Conservation (phyloP, 2,888 invertebrate species). For the Siphlonurus alternatus region DNA sequence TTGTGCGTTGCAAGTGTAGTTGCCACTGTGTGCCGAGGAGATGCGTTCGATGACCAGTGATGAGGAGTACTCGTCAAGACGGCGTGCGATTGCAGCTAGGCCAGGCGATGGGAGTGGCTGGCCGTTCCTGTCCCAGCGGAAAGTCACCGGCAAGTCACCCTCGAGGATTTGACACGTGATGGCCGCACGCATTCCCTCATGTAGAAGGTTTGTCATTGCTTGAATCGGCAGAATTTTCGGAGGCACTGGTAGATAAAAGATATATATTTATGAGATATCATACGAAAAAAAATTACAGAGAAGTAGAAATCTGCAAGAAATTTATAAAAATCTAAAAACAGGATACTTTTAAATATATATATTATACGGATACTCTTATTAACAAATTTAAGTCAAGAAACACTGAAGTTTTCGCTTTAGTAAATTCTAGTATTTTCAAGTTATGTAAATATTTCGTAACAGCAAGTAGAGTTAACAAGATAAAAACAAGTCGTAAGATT, state of each 20-base stretch:
- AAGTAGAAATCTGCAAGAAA: too few species aligned
- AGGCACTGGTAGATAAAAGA: constrained; percentile 38
- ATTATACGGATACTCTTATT: too few species aligned
- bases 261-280: background rate
- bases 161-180: constrained; percentile 82
- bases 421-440: too few species aligned
- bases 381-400: too few species aligned
- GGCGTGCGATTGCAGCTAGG: constrained; percentile 21
- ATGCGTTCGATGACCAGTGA: constrained; percentile 74
- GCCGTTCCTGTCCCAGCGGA: constrained; percentile 82
- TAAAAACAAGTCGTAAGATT: too few species aligned
- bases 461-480: too few species aligned
- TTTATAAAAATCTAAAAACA: too few species aligned
- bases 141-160: constrained; percentile 80
- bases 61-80: constrained; percentile 64
- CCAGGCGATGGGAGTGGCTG: constrained; percentile 49
- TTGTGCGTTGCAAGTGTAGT: constrained; percentile 81
- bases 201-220: constrained; percentile 59
- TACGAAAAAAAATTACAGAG: background rate
- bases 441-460: too few species aligned
- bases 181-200: constrained; percentile 55
- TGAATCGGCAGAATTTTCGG: constrained; percentile 73
- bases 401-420: too few species aligned
- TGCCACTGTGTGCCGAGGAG: constrained; percentile 70
- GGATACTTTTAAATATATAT: too few species aligned